Evolutionary conservation across 2,113 vertebrate species (phyloP).

Genomic region (Axis porcinus): DNA sequence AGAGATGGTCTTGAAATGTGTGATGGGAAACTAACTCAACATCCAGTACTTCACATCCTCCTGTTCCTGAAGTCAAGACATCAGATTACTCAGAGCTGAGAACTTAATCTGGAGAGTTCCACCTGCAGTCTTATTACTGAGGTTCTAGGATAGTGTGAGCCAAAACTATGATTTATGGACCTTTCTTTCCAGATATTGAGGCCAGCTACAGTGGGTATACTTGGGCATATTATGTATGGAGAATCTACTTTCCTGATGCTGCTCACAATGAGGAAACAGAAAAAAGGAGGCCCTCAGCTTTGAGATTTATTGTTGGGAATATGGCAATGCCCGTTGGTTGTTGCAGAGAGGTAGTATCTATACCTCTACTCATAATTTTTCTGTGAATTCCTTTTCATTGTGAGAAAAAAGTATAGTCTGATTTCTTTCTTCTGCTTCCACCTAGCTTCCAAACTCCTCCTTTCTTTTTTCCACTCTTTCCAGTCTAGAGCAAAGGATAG

Average conservation of each 20-base stretch:
- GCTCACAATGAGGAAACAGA: neutral
- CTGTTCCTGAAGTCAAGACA: neutral
- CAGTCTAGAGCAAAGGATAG: neutral
- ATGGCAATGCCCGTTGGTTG: fast-evolving
- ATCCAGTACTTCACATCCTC: neutral
- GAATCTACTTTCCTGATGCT: neutral
- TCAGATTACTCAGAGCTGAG: neutral
- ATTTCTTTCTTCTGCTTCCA: neutral
- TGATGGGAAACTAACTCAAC: neutral
- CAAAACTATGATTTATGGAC: neutral
- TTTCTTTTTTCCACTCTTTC: neutral
- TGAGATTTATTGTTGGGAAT: neutral
- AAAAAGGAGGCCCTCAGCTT: neutral
- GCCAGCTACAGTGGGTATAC: neutral
- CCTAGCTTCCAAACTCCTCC: neutral
- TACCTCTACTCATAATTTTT: neutral
- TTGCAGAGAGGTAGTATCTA: neutral
- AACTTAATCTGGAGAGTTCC: neutral
- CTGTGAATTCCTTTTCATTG: neutral
- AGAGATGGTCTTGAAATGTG: neutral
- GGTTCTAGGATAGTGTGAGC: neutral
- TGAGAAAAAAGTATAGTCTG: neutral
- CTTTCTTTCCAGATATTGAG: neutral
- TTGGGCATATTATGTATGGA: neutral
- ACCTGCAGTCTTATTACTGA: neutral